Evolutionary conservation across 2,113 vertebrate species (phyloP).

Genomic region (Bothrops jararaca): DNA sequence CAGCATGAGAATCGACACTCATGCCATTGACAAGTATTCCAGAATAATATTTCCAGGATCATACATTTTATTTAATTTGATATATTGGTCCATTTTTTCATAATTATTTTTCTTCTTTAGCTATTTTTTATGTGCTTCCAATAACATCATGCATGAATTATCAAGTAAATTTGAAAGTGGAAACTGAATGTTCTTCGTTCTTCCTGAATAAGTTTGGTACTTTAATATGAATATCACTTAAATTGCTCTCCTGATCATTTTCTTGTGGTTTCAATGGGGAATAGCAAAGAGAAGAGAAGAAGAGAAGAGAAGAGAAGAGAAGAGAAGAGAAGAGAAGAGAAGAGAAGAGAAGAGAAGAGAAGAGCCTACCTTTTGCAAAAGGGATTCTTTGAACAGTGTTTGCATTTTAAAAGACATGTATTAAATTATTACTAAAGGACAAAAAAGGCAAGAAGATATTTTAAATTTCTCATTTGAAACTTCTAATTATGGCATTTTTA

Average conservation of each 20-base stretch:
- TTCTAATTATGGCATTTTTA: background rate
- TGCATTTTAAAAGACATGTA: background rate
- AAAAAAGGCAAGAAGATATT: slow-evolving; percentile 1
- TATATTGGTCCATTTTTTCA: slow-evolving; percentile 98
- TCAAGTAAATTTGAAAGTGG: slow-evolving; percentile 21
- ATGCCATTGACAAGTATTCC: slow-evolving; percentile 97
- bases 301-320: too few species aligned
- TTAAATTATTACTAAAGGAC: background rate
- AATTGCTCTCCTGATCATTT: background rate
- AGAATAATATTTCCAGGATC: slow-evolving; percentile 92
- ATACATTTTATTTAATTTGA: slow-evolving; percentile 94
- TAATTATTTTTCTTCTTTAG: slow-evolving; percentile 60
- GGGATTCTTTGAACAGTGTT: background rate
- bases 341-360: too few species aligned
- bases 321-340: too few species aligned
- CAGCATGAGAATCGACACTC: slow-evolving; percentile 95
- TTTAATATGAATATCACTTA: slow-evolving; percentile 23
- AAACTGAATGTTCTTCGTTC: slow-evolving; percentile 14
- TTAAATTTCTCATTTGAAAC: background rate
- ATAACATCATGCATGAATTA: background rate
- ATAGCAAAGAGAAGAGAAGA: too few species aligned
- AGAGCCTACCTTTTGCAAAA: background rate
- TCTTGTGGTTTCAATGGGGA: background rate
- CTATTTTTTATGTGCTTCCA: slow-evolving; percentile 16
- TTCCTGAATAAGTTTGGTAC: background rate